Base-by-base conservation (phyloP, 1,140 invertebrate species). In the Drosophila takahashii region DNA sequence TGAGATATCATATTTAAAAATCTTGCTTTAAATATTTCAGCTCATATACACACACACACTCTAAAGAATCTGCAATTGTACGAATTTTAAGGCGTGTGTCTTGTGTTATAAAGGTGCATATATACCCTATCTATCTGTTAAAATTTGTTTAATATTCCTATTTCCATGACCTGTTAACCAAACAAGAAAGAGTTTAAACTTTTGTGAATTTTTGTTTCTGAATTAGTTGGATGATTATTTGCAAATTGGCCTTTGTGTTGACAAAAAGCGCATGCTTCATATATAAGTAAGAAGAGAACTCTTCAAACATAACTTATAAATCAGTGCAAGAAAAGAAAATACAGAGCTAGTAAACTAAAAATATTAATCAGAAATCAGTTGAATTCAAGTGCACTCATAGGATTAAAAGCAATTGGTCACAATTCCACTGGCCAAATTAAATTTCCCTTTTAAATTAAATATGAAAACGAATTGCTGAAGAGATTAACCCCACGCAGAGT, bases 191-290 rank as follows among this genome's bases (percentile, higher is more conserved):
- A 56, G 58, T 75, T 75, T 52, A 77, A 75, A 69, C 47, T 67
- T 75, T 73, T 84, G 84, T 80, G 66, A 89, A 73, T 78, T 87
- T 90, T 90, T 79, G 72, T 91, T 91, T 92, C 74, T 73, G 85
- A 84, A 90, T 92, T 92, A 92, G 91, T 91, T 91, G 86, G 90
- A 90, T 92, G 91, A 92, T 92, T 92, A 91, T 90, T 90, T 92
- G 90, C 81, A 91, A 87, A 90, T 92, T 91, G 91, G 91, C 91
- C 91, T 92, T 92, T 92, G 90, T 92, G 91, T 92, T 92, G 90
- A 92, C 84, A 90, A 91, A 92, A 90, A 92, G 91, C 86, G 91
- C 91, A 92, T 79, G 77, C 81, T 89, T 79, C 70, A 71, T 73
- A 62, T 67, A 74, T 73, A 64, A 61, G 52, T 74, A 39, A 54